Conservation (phyloP, 2,113 vertebrate genomes). For the Asarcornis scutulata region DNA sequence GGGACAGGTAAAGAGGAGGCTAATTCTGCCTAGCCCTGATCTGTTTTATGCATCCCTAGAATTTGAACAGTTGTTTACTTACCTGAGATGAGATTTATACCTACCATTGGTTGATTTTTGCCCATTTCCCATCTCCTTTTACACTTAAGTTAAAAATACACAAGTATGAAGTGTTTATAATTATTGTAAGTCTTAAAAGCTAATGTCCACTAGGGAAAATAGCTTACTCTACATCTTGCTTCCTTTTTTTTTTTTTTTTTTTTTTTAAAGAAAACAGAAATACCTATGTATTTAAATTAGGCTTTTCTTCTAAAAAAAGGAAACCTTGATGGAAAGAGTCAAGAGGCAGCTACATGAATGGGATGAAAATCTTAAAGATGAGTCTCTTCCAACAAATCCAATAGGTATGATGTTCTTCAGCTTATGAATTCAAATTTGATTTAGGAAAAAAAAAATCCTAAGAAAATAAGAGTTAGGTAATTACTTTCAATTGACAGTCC, state of each 20-base stretch:
- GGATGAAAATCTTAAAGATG: constrained; percentile 98
- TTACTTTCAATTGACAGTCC: not conserved
- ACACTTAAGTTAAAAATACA: not conserved
- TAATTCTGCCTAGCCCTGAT: not conserved
- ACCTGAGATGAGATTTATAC: not conserved
- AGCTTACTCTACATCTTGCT: constrained; percentile 38
- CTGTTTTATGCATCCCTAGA: not conserved
- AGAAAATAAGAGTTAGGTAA: not conserved
- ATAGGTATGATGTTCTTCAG: constrained; percentile 79
- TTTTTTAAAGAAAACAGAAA: constrained; percentile 35
- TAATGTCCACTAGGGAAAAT: constrained; percentile 8
- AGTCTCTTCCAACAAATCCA: constrained; percentile 93
- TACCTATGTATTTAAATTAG: constrained; percentile 66
- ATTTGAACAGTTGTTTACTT: not conserved
- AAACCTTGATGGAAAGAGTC: constrained; percentile 96
- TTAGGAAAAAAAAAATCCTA: not conserved
- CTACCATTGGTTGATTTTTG: not conserved
- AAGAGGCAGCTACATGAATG: constrained; percentile 96
- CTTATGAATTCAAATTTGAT: not conserved
- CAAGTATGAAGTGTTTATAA: not conserved
- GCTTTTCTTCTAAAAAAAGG: constrained; percentile 81
- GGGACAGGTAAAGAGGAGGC: not conserved
- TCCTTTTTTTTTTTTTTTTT: constrained; percentile 11
- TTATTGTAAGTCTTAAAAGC: not conserved
- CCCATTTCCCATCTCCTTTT: not conserved